Evolutionary conservation across 2,888 invertebrate genomes (phyloP).

Genomic region (Junonia oenone): DNA sequence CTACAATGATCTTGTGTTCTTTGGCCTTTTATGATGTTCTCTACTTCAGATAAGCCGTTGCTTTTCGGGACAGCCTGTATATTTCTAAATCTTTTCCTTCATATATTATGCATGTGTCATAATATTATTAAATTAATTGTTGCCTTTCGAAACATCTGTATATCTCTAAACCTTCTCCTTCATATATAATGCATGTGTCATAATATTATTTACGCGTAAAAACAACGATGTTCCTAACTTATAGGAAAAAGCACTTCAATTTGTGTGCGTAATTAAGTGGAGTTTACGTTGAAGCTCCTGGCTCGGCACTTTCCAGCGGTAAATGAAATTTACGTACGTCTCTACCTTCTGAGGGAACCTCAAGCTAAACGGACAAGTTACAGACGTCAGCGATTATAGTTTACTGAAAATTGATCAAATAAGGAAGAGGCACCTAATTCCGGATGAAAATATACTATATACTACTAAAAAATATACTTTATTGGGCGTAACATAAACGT

Average conservation of each 20-base stretch:
- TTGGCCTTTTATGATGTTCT: no score
- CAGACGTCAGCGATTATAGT: constrained; percentile 31
- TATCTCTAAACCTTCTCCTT: not conserved
- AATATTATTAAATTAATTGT: constrained; percentile 38
- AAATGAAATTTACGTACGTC: constrained; percentile 78
- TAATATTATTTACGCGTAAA: constrained; percentile 50
- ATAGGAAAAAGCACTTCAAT: constrained; percentile 71
- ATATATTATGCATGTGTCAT: not conserved
- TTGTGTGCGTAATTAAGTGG: constrained; percentile 79
- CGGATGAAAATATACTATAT: not conserved
- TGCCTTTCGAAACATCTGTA: not conserved
- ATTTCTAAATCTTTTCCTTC: not conserved
- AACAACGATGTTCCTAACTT: constrained; percentile 64
- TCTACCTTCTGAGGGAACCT: constrained; percentile 65
- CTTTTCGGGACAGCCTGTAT: not conserved
- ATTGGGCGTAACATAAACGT: no score
- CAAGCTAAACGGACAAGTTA: constrained; percentile 40
- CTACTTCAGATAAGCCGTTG: no score
- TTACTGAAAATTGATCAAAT: not conserved
- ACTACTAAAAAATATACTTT: no score
- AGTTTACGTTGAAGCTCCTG: constrained; percentile 69
- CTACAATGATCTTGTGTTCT: no score
- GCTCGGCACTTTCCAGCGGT: constrained; percentile 72
- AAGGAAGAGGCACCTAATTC: no score
- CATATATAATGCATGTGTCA: not conserved